A percentile compares a stretch with the other conserved stretches of the same genome.
Conservation (phyloP, 2,113 vertebrate genomes). For the Oncorhynchus clarkii region DNA sequence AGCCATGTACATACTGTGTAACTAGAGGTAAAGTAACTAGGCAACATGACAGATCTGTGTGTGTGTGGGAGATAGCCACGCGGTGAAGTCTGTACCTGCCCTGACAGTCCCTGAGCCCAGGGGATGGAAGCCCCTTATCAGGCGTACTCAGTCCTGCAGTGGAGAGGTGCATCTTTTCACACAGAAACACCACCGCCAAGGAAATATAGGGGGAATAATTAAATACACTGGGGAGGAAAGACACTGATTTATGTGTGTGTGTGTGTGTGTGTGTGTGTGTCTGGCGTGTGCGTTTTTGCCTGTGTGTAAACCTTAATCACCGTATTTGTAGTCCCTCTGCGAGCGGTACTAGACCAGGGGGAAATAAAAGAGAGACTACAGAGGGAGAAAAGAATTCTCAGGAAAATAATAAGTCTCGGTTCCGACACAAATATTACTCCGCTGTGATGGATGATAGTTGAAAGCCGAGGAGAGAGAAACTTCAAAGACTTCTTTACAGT, state of each 20-base stretch:
- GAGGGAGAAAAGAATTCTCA: slow-evolving; percentile 8
- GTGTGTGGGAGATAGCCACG: background rate
- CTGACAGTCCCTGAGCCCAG: background rate
- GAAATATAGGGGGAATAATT: background rate
- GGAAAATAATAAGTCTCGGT: slow-evolving; percentile 8
- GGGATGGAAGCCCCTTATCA: background rate
- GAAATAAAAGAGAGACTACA: slow-evolving; percentile 23
- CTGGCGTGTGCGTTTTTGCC: background rate
- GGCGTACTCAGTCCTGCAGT: background rate
- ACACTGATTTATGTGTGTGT: background rate
- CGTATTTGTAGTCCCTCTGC: background rate
- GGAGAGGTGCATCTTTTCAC: background rate
- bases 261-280: background rate
- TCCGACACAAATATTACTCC: slow-evolving; percentile 24
- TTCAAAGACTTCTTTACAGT: slow-evolving; percentile 5
- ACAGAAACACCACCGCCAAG: background rate
- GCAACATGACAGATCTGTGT: background rate
- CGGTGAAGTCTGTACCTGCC: background rate
- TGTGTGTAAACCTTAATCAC: slow-evolving; percentile 23
- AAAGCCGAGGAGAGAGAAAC: slow-evolving; percentile 7
- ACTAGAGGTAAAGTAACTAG: too few species aligned
- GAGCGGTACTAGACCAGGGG: slow-evolving; percentile 13
- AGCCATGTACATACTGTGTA: background rate
- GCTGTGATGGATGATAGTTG: slow-evolving; percentile 33
- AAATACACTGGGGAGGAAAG: background rate